A percentile compares a stretch with the other conserved stretches of the same genome.
Conservation (phyloP, 2,888 invertebrate genomes). For the Platerodrilus igneus region DNA sequence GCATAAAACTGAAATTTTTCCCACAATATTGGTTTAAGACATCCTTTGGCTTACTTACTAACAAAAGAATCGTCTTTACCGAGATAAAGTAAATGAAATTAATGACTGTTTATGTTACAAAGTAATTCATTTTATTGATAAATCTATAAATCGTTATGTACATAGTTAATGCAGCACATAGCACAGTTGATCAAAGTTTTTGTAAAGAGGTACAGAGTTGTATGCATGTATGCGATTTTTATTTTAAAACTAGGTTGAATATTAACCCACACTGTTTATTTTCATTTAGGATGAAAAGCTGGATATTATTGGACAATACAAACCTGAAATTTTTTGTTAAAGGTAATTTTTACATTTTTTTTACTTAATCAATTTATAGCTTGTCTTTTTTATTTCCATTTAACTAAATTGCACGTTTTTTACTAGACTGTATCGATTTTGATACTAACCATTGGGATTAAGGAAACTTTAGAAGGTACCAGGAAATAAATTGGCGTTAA, state of each 20-base stretch:
- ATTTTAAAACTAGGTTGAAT: slow-evolving; percentile 28
- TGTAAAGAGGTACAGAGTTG: slow-evolving; percentile 11
- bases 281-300: slow-evolving; percentile 64
- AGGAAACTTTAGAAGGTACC: no score
- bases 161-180: slow-evolving; percentile 17
- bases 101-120: not conserved
- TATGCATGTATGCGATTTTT: slow-evolving; percentile 10
- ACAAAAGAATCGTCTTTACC: no score
- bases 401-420: no score
- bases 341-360: slow-evolving; percentile 44
- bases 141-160: not conserved
- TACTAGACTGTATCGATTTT: no score
- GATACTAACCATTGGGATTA: no score
- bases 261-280: slow-evolving; percentile 54
- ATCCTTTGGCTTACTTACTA: no score
- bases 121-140: not conserved
- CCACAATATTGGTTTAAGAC: no score
- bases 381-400: no score
- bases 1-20: no score
- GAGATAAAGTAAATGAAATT: no score
- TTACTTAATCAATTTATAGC: no score
- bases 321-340: slow-evolving; percentile 77
- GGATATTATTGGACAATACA: slow-evolving; percentile 75
- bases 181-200: slow-evolving; percentile 19
- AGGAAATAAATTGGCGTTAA: no score